Conservation (phyloP, 2,113 vertebrate genomes). For the Gallinago media region DNA sequence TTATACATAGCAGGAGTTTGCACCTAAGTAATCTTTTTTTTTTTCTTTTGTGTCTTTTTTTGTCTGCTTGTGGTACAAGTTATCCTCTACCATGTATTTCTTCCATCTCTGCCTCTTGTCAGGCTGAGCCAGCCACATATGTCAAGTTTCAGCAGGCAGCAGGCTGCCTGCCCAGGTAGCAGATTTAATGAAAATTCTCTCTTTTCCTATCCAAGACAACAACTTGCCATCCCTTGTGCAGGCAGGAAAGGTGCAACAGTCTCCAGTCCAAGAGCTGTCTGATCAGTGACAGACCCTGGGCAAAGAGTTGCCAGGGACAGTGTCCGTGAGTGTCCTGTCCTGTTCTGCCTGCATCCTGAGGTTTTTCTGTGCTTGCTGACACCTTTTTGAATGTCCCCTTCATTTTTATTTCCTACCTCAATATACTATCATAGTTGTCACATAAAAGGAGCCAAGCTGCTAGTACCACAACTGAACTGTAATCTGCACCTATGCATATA, state of each 20-base stretch:
- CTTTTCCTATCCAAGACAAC: background rate
- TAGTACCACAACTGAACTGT: background rate
- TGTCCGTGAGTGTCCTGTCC: rapidly evolving
- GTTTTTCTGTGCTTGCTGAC: background rate
- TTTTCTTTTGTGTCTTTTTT: background rate
- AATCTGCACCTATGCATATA: background rate
- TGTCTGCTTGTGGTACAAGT: background rate
- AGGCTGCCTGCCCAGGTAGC: background rate
- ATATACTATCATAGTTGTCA: background rate
- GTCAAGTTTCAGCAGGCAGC: slow-evolving; percentile 38
- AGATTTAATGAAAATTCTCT: background rate
- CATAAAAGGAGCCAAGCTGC: background rate
- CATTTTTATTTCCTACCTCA: background rate
- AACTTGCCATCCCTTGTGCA: background rate
- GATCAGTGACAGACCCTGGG: background rate
- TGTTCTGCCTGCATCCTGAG: background rate
- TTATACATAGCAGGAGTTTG: background rate
- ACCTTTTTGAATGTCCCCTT: background rate
- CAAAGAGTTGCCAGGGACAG: background rate
- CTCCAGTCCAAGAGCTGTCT: background rate
- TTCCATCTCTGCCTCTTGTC: background rate
- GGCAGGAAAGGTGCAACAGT: rapidly evolving
- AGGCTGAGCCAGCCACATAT: background rate
- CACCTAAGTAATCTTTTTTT: background rate
- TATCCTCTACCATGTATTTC: background rate